Evolutionary conservation across 2,797 vertebrate species (phyloP), one percentile per base, ranked within the genome.

Genomic region (Esox masquinongy): DNA sequence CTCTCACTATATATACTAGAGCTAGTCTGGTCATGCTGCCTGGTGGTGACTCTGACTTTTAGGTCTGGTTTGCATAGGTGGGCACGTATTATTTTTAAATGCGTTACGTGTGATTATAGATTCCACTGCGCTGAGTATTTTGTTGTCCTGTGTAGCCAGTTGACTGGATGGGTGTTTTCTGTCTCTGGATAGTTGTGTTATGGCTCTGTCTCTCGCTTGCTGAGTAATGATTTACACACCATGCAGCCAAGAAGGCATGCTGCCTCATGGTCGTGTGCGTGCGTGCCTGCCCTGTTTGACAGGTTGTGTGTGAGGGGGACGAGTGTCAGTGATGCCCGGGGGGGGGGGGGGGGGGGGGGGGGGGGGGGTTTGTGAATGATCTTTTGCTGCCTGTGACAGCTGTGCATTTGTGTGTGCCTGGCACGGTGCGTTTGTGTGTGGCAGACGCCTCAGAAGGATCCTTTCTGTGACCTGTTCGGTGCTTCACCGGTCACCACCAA

Each of bases 191-290:
- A 39, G 36, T 12, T 66, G 14, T 66, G 16, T 16, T n/a, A 31
- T 34, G 26, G 31, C 39, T 0, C 43, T 51, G 81, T 26, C 77
- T 85, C 86, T 80, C 87, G 86, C 76, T 85, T 93, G 93, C 92
- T 93, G 93, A 94, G 91, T 93, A 94, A 93, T 94, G 92, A 90
- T 92, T 94, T 86, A 90, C 90, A 87, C 85, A 87, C 90, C 89
- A 87, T 90, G 91, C 88, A 88, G 92, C 91, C 90, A 90, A 88
- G 92, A 92, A 90, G 88, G 86, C 85, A 89, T 84, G 90, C 90
- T 91, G 91, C 89, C 90, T 92, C 87, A 86, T 72, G 76, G 43
- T 47, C 12, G 43, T 47, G 43, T 47, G 43, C 12, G 43, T 47
- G 43, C 9, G 39, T 43, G 39, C 9, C 1, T 43, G 9, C 34